A percentile compares a stretch with the other conserved stretches of the same genome.
These are phyloP conservation scores for Drosophila nannoptera DNA, from an alignment of 1,140 invertebrate genomes.

Conservation along the genomic window DNA sequence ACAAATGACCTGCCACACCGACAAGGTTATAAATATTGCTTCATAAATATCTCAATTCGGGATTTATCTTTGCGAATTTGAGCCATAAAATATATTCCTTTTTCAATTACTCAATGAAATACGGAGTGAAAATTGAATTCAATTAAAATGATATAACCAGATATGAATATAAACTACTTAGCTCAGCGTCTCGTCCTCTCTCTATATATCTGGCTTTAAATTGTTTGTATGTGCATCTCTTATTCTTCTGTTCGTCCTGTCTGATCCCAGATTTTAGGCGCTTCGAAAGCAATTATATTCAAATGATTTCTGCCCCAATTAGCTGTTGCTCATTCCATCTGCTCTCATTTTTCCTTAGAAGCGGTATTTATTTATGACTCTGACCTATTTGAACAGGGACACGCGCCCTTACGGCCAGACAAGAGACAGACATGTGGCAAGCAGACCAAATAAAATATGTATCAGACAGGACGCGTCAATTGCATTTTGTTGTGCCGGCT, in stretches of 20 bases:
- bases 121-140: no score
- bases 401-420: not conserved
- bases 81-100: not conserved
- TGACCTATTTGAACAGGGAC: not conserved
- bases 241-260: no score
- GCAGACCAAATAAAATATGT: conserved; percentile 31
- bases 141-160: no score
- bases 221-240: no score
- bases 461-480: conserved; percentile 24
- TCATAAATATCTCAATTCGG: conserved; percentile 4
- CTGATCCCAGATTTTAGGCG: no score
- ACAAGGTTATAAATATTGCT: conserved; percentile 21
- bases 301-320: no score
- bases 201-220: not conserved
- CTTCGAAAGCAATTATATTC: no score
- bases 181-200: not conserved
- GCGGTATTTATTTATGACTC: not conserved
- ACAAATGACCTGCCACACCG: conserved; percentile 60
- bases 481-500: conserved; percentile 38
- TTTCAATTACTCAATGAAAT: not conserved
- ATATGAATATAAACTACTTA: no score
- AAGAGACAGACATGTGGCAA: not conserved
- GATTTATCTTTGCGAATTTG: conserved; percentile 1
- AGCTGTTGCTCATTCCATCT: not conserved
- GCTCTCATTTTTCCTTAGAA: not conserved